phyloP scores from a whole-genome alignment of 2,113 vertebrate genomes.

The Prochilodus magdalenae region DNA sequence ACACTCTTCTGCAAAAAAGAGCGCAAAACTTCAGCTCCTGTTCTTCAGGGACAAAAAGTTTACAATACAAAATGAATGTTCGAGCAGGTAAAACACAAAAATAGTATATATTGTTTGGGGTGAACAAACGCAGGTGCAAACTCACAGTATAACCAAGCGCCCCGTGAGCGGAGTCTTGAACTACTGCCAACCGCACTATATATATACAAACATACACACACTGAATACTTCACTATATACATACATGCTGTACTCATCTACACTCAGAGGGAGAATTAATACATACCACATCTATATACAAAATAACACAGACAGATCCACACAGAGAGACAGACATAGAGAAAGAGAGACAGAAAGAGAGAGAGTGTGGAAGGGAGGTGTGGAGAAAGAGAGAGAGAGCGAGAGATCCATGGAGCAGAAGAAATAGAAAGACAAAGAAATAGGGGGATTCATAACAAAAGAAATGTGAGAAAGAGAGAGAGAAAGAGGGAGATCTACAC shows the following conservation, averaged over 20 bases:
- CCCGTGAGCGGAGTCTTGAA: not conserved
- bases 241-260: not conserved
- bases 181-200: not conserved
- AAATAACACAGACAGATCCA: not conserved
- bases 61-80: constrained; percentile 41
- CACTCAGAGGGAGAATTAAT: not conserved
- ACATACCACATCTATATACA: constrained; percentile 22
- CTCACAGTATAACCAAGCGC: constrained; percentile 21
- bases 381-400: not conserved
- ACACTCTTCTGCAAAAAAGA: constrained; percentile 15
- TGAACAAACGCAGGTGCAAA: constrained; percentile 33
- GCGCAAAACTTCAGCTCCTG: constrained; percentile 18
- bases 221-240: not conserved
- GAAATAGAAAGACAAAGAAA: not conserved
- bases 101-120: constrained; percentile 28
- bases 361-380: not conserved
- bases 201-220: no score
- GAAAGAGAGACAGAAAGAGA: not conserved
- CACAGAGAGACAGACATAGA: not conserved
- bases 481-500: not conserved
- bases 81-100: constrained; percentile 20
- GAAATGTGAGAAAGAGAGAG: no score
- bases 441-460: not conserved
- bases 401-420: not conserved
- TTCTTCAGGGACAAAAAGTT: constrained; percentile 40